Evolutionary conservation across 2,888 invertebrate species (phyloP).

Genomic region (Agonopterix subpropinquella): DNA sequence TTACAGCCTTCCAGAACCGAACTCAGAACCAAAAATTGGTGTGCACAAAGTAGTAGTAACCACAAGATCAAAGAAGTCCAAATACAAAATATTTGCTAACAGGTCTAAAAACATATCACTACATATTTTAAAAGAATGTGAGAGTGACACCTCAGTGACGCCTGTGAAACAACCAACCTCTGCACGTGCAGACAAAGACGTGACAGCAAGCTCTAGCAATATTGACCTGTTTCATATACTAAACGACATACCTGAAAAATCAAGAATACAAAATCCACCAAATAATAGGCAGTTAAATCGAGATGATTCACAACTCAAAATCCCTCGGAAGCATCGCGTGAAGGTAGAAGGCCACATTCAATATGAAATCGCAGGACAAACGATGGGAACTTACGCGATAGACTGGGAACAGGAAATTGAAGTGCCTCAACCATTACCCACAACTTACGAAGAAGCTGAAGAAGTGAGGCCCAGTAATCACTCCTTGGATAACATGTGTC

Average conservation of each 20-base stretch:
- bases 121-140: conserved; percentile 32
- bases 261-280: background rate
- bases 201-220: conserved; percentile 41
- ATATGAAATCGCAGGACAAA: conserved; percentile 16
- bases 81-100: conserved; percentile 29
- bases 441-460: conserved; percentile 3
- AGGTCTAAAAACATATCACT: conserved; percentile 29
- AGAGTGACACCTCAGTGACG: conserved; percentile 22
- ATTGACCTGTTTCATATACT: conserved; percentile 32
- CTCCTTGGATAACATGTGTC: conserved; percentile 59
- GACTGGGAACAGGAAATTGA: conserved; percentile 36
- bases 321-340: conserved; percentile 43
- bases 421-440: conserved; percentile 15
- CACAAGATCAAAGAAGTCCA: conserved; percentile 23
- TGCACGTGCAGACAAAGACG: conserved; percentile 32
- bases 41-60: conserved; percentile 12
- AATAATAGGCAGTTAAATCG: conserved; percentile 14
- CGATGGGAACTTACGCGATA: conserved; percentile 28
- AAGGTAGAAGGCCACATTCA: conserved; percentile 39
- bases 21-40: conserved; percentile 21
- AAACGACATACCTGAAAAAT: background rate
- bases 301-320: conserved; percentile 33
- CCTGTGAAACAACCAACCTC: too few relatives aligned
- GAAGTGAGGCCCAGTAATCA: conserved; percentile 40
- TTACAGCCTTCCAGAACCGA: conserved; percentile 25